Evolutionary conservation across 1,140 invertebrate genomes (phyloP).

Genomic region (Bombus confusus): DNA sequence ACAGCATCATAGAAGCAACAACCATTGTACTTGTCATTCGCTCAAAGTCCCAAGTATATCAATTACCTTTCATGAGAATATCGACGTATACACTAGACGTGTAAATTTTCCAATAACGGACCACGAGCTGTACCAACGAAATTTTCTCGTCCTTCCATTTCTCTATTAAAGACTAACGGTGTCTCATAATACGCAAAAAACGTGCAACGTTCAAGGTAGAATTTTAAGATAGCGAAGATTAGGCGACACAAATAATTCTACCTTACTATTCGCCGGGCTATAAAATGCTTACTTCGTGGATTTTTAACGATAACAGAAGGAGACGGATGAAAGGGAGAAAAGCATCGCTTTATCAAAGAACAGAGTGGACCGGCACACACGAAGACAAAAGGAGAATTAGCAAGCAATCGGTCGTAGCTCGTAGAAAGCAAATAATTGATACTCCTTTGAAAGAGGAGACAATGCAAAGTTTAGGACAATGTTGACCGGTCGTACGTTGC

Average conservation of each 20-base stretch:
- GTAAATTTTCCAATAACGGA: no score
- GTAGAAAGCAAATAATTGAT: conserved; percentile 67
- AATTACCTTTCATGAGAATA: background rate
- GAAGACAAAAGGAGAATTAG: conserved; percentile 59
- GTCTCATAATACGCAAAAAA: no score
- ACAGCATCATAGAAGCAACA: background rate
- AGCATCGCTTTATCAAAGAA: conserved; percentile 14
- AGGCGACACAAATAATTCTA: no score
- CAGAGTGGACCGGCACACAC: background rate
- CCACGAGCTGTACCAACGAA: no score
- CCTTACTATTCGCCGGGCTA: no score
- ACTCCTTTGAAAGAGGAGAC: conserved; percentile 59
- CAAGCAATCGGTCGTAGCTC: conserved; percentile 51
- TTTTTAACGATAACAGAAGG: background rate
- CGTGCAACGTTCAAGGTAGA: no score
- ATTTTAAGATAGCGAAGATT: no score
- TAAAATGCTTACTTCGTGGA: background rate
- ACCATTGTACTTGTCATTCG: background rate
- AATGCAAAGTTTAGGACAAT: conserved; percentile 68
- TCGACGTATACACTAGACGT: no score
- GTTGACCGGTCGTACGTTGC: conserved; percentile 49
- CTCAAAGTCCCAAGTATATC: background rate
- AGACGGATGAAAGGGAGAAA: no score
- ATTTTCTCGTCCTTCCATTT: no score
- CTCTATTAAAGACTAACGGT: no score